Conservation (phyloP, 2,797 vertebrate species). For the Falco columbarius region DNA sequence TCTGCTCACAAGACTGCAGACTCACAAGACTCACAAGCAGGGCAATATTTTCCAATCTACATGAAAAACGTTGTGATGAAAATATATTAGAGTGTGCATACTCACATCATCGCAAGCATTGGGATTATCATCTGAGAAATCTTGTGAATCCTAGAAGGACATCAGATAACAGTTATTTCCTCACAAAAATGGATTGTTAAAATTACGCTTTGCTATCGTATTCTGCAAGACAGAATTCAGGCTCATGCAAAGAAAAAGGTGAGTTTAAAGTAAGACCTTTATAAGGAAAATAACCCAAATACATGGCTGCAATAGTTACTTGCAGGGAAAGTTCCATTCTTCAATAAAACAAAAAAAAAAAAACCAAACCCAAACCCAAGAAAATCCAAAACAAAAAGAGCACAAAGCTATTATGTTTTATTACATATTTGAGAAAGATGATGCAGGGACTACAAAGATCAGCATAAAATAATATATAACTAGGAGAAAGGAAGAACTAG, state of each 20-base stretch:
- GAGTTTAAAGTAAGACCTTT: not conserved
- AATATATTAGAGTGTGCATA: not conserved
- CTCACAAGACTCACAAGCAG: too few relatives aligned
- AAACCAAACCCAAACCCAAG: fast-evolving
- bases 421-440: not conserved
- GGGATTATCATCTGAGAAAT: not conserved
- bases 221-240: not conserved
- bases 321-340: not conserved
- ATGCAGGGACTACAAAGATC: not conserved
- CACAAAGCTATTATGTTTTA: not conserved
- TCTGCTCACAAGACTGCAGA: not conserved
- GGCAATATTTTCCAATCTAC: not conserved
- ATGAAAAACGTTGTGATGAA: not conserved
- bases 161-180: constrained; percentile 28
- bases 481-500: not conserved
- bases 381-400: not conserved
- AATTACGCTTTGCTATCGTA: not conserved
- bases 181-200: not conserved
- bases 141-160: constrained; percentile 45
- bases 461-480: not conserved
- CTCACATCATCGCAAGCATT: constrained; percentile 64
- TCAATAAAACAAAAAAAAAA: not conserved
- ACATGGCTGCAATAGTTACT: not conserved
- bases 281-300: not conserved
- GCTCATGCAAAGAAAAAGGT: not conserved